Evolutionary conservation across 2,113 vertebrate species (phyloP).

Genomic region (Canis aureus): DNA sequence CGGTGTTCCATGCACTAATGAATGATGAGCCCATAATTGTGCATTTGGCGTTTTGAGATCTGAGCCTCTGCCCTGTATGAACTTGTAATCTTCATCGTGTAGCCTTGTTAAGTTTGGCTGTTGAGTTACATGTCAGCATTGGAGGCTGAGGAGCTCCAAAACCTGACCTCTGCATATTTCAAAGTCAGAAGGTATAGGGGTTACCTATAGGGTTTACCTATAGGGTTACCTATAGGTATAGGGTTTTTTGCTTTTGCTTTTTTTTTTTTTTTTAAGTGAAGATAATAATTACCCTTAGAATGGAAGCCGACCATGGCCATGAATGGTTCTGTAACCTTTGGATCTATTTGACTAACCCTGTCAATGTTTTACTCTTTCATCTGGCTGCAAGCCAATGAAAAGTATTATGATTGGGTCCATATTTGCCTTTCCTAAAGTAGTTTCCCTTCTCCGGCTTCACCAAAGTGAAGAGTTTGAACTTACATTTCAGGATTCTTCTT

Average conservation of each 20-base stretch:
- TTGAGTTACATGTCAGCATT: conserved; percentile 40
- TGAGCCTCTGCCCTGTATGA: conserved; percentile 73
- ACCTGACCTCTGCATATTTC: conserved; percentile 4
- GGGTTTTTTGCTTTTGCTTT: background rate
- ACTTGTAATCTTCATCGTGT: conserved; percentile 67
- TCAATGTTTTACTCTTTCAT: background rate
- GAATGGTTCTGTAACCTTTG: background rate
- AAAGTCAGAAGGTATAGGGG: background rate
- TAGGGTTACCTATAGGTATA: too few relatives aligned
- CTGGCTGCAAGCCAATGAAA: background rate
- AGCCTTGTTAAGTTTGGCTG: conserved; percentile 58
- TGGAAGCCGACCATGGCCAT: background rate
- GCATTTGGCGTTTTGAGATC: background rate
- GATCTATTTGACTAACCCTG: background rate
- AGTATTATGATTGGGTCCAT: background rate
- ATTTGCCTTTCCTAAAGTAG: background rate
- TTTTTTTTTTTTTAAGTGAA: background rate
- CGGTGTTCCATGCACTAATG: conserved; percentile 35
- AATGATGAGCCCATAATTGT: background rate
- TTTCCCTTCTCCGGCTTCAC: background rate
- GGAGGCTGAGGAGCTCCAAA: background rate
- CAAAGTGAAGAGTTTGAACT: conserved; percentile 5
- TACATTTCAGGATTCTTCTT: conserved; percentile 12
- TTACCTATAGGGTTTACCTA: too few relatives aligned
- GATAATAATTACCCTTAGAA: background rate